Conservation (phyloP, 2,797 vertebrate genomes). For the Acipenser oxyrinchus region DNA sequence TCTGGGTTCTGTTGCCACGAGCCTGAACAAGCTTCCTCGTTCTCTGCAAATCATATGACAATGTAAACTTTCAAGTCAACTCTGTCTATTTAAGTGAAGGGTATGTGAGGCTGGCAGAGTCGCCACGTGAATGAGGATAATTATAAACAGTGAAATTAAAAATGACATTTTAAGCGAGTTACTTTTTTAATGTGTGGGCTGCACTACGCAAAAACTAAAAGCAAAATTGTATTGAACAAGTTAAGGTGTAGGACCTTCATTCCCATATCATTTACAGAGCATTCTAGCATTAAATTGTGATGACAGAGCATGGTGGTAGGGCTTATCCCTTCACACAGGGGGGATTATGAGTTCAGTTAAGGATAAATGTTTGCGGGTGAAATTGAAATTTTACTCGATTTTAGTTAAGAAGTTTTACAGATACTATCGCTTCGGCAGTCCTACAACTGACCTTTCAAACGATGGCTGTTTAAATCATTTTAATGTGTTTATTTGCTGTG, state of each 20-base stretch:
- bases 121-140: too few species aligned
- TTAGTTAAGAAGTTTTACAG: background rate
- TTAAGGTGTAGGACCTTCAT: background rate
- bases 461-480: constrained; percentile 14
- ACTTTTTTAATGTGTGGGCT: background rate
- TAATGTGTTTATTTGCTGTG: background rate
- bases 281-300: background rate
- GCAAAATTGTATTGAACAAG: background rate
- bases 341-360: background rate
- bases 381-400: background rate
- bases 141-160: background rate
- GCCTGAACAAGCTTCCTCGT: too few species aligned
- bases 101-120: too few species aligned
- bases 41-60: too few species aligned
- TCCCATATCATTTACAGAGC: background rate
- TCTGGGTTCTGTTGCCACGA: too few species aligned
- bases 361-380: background rate
- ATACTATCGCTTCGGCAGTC: constrained; percentile 30
- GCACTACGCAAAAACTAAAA: background rate
- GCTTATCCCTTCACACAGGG: background rate
- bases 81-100: too few species aligned
- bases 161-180: background rate
- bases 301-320: background rate
- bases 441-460: constrained; percentile 25
- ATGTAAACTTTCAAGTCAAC: too few species aligned